Percentiles rank a stretch among this genome's conserved stretches.
Conservation (phyloP, 2,888 invertebrate genomes). For the Caenorhabditis sp. region DNA sequence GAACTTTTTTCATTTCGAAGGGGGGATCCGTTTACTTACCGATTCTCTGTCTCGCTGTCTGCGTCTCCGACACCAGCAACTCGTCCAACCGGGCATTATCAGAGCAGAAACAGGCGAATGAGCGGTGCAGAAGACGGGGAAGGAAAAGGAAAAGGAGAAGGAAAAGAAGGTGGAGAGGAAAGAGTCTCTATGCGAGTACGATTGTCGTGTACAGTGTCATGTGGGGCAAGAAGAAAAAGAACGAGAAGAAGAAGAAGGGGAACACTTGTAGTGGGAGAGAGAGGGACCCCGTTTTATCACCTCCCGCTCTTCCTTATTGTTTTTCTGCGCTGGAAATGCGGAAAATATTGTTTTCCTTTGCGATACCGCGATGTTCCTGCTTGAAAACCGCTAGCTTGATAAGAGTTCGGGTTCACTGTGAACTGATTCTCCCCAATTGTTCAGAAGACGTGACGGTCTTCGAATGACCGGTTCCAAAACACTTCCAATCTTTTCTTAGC, state of each 20-base stretch:
- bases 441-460: no score
- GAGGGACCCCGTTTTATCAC: constrained; percentile 42
- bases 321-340: background rate
- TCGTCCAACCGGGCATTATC: constrained; percentile 51
- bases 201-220: constrained; percentile 49
- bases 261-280: no score
- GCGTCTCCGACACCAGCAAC: constrained; percentile 59
- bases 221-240: no score
- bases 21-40: constrained; percentile 59
- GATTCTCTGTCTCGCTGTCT: constrained; percentile 35
- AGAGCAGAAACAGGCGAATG: constrained; percentile 41
- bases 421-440: no score
- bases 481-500: no score
- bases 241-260: no score
- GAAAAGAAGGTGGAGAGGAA: background rate
- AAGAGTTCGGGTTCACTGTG: no score
- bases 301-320: constrained; percentile 6
- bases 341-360: background rate
- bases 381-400: no score
- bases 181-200: constrained; percentile 41
- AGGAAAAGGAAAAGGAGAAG: background rate
- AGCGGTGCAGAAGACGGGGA: background rate
- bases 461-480: background rate
- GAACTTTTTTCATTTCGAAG: constrained; percentile 32
- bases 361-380: no score